These are phyloP conservation scores for Drosophila simulans DNA, from an alignment of 1,140 invertebrate species.

Conservation along the genomic window DNA sequence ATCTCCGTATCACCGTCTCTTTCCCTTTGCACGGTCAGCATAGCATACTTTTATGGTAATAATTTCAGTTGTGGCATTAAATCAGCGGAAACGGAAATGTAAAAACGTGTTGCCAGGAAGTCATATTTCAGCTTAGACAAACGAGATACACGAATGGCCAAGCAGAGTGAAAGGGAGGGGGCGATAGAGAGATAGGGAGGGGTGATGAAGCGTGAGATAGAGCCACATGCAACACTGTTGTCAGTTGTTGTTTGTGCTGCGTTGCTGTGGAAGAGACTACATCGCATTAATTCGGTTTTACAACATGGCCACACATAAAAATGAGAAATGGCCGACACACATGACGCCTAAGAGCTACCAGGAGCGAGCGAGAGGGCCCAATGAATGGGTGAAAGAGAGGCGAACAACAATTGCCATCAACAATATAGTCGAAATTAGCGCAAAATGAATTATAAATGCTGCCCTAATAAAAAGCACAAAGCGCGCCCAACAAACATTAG, in stretches of 20 bases:
- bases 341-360: slow-evolving; percentile 51
- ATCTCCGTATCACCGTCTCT: not conserved
- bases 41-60: slow-evolving; percentile 78
- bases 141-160: slow-evolving; percentile 44
- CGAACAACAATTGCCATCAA: slow-evolving; percentile 55
- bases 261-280: slow-evolving; percentile 62
- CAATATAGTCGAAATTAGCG: slow-evolving; percentile 79
- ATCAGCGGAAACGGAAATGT: slow-evolving; percentile 79
- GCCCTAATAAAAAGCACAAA: slow-evolving; percentile 65
- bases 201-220: slow-evolving; percentile 46
- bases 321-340: slow-evolving; percentile 81
- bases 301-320: slow-evolving; percentile 79
- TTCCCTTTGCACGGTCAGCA: slow-evolving; percentile 37
- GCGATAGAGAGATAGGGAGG: not conserved
- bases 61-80: slow-evolving; percentile 73
- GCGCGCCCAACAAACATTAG: slow-evolving; percentile 26
- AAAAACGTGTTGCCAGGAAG: slow-evolving; percentile 82
- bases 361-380: slow-evolving; percentile 1
- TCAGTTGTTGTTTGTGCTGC: slow-evolving; percentile 29
- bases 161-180: not conserved
- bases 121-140: slow-evolving; percentile 82
- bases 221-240: slow-evolving; percentile 59
- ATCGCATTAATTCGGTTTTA: slow-evolving; percentile 81
- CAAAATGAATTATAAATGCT: slow-evolving; percentile 82
- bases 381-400: slow-evolving; percentile 1